Evolutionary conservation across 2,797 vertebrate species (phyloP), one percentile per base, ranked within the genome.

Genomic region (Xyrichtys novacula): DNA sequence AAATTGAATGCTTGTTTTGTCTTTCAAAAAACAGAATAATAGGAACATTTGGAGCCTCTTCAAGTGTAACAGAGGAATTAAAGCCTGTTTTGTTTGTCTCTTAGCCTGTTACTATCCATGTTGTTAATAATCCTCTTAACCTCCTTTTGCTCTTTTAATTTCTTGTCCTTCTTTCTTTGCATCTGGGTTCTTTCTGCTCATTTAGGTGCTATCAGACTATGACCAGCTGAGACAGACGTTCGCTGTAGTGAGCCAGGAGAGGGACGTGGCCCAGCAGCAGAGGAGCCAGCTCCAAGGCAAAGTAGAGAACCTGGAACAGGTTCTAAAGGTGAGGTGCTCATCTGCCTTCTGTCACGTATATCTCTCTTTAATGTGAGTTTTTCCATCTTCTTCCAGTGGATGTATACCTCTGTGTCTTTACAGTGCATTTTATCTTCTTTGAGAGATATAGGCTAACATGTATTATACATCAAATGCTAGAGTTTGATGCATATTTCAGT

Each of bases 301-400:
- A 93, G 95, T 98, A 93, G 95, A 98, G 94, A 95, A 95, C 93
- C 86, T 98, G 87, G 96, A 97, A 90, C 93, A 96, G 91, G 94
- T 95, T 93, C 92, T 98, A 56, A 96, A 97, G 96, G 97, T 98
- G 88, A 49, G 91, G 4, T 16, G 1, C 15, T 3, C 14, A 14
- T 34, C 4, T n/a, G 1, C 12, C 10, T 15, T 15, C 52, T 14
- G n/a, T 26, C 25, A 22, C 4, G 19, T 19, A 8, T 12, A 8
- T 47, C 25, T 28, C 5, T 9, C 3, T 40, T 49, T 42, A 8
- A 16, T 36, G 34, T 36, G 11, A 36, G 34, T 17, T 7, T 47
- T 32, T 32, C 11, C 31, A 12, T 6, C 17, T 20, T 9, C 28
- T 50, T 2, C 10, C 15, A 42, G 15, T 26, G 15, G 11, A 3